Conservation (phyloP, 2,113 vertebrate species). For the Acrocephalus arundinaceus region DNA sequence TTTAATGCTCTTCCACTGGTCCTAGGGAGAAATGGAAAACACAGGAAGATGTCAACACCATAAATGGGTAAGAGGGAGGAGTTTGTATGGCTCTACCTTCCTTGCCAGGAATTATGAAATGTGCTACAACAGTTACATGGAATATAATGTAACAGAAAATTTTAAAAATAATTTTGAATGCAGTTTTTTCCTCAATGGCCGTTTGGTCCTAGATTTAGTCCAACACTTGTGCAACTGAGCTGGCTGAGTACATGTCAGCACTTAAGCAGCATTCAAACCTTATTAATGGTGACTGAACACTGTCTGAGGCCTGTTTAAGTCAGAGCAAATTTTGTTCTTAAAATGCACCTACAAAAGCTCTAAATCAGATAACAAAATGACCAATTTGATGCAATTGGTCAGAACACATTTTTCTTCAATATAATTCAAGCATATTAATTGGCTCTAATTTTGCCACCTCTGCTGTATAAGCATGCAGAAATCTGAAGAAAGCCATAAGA, state of each 20-base stretch:
- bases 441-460: neutral
- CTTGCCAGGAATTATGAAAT: neutral
- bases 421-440: neutral
- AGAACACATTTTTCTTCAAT: neutral
- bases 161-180: neutral
- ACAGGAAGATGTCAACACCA: neutral
- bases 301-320: fast-evolving
- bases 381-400: neutral
- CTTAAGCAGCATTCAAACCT: neutral
- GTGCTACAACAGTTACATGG: neutral
- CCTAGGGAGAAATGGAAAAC: neutral
- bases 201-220: neutral
- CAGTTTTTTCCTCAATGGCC: neutral
- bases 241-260: neutral
- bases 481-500: neutral
- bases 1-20: neutral
- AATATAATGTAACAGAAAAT: neutral
- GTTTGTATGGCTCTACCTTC: neutral
- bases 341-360: neutral
- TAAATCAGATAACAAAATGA: neutral
- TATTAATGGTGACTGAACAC: neutral
- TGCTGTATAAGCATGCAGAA: neutral
- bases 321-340: neutral
- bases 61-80: neutral
- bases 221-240: neutral